Conservation (phyloP, 2,888 invertebrate species). For the Criorhina ranunculi region DNA sequence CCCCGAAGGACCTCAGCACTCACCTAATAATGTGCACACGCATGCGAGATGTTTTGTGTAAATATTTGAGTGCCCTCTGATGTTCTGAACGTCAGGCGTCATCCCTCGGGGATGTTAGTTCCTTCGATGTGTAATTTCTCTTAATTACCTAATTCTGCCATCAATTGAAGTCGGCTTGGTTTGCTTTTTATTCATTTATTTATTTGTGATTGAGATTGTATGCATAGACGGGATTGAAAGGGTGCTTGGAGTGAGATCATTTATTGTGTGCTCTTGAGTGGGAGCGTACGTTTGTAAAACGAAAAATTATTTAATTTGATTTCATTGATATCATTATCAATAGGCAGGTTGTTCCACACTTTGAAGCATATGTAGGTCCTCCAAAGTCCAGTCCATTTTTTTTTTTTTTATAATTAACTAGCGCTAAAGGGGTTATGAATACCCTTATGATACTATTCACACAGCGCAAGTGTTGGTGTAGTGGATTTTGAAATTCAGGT, state of each 20-base stretch:
- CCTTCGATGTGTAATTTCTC: constrained; percentile 58
- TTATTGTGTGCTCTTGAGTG: constrained; percentile 22
- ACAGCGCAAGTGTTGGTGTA: no score
- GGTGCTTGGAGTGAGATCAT: constrained; percentile 3
- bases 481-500: no score
- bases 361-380: no score
- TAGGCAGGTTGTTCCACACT: no score
- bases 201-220: constrained; percentile 48
- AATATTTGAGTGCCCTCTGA: constrained; percentile 72
- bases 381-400: no score
- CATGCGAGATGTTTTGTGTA: constrained; percentile 71
- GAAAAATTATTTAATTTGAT: no score
- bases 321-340: no score
- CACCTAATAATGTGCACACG: constrained; percentile 67
- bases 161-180: constrained; percentile 42
- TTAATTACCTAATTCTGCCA: constrained; percentile 71
- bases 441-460: no score
- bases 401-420: no score
- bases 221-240: constrained; percentile 29
- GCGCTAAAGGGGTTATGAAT: no score
- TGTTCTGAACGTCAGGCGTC: constrained; percentile 36
- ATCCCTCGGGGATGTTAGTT: constrained; percentile 40
- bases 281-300: constrained; percentile 11
- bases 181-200: constrained; percentile 41
- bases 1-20: constrained; percentile 47